Evolutionary conservation across 2,888 invertebrate species (phyloP).

Genomic region (Phania funesta): DNA sequence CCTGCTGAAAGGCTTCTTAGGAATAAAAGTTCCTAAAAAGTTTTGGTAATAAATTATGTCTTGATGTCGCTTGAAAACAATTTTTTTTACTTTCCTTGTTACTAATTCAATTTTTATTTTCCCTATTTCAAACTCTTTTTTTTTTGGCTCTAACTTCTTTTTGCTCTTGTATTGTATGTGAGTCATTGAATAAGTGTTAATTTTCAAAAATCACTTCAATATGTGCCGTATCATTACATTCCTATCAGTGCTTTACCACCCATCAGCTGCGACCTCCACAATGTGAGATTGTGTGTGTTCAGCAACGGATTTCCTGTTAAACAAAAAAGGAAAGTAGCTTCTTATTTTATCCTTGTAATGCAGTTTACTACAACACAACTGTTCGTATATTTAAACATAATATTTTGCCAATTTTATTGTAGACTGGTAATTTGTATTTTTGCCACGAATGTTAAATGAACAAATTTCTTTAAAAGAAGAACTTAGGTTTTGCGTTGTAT

Average conservation of each 20-base stretch:
- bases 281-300: slow-evolving; percentile 3
- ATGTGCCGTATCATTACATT: slow-evolving; percentile 34
- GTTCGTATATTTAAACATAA: not conserved
- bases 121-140: not conserved
- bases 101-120: slow-evolving; percentile 2
- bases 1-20: no score
- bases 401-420: slow-evolving; percentile 31
- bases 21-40: no score
- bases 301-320: slow-evolving; percentile 36
- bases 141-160: not conserved
- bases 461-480: not conserved
- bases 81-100: not conserved
- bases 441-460: not conserved
- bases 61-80: not conserved
- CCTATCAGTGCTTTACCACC: not conserved
- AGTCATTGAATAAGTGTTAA: slow-evolving; percentile 38
- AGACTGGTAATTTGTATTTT: not conserved
- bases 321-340: slow-evolving; percentile 29
- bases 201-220: slow-evolving; percentile 52
- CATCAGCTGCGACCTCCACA: not conserved
- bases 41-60: no score
- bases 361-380: slow-evolving; percentile 16
- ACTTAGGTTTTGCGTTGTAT: not conserved
- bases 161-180: not conserved
- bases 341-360: slow-evolving; percentile 27